Evolutionary conservation across 1,140 invertebrate species (phyloP), one percentile per base, ranked within the genome.

Genomic region (Protaetia brevitarsis): DNA sequence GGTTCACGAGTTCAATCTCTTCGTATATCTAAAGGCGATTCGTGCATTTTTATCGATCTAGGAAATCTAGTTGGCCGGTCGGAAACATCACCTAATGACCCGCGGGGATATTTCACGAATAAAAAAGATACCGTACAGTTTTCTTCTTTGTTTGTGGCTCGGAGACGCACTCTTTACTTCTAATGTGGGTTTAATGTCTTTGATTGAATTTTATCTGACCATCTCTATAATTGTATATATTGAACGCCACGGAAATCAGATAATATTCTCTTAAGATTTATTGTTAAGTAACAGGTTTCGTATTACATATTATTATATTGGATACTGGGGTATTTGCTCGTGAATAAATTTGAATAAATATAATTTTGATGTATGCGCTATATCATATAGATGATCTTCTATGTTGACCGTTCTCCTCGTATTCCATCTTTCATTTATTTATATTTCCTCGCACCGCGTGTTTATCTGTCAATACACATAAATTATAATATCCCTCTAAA

Each of bases 311-410:
- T 59, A 28, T 59, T 59, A 31, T 59, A 59, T 59, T 27, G 57
- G 27, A 59, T 59, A 28, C 30, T 28, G 16, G 27, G 29, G 57
- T 31, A 31, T 59, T 59, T 59, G 57, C 30, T 59, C 16, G 27
- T 29, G 57, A 59, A 59, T 59, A 59, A 59, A 59, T 59, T 59
- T 59, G 8, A 59, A 59, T 59, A 59, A 23, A 51, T 26, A 51
- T 51, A 51, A 51, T 16, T 8, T 21, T 19, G 41, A 51, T 51
- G 41, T 19, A 23, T 51, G 34, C 34, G 34, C 34, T 51, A 16
- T 51, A 51, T 19, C 41, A 10, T 21, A 10, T 19, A 23, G 41
- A 51, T 23, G 41, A 19, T 51, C 41, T 51, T 51, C 41, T 51
- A 19, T 19, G 41, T 51, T 51, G 41, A 51, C 41, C 41, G 26